These are phyloP conservation scores for Drosophila truncata DNA, from an alignment of 1,140 invertebrate genomes.

Conservation along the genomic window DNA sequence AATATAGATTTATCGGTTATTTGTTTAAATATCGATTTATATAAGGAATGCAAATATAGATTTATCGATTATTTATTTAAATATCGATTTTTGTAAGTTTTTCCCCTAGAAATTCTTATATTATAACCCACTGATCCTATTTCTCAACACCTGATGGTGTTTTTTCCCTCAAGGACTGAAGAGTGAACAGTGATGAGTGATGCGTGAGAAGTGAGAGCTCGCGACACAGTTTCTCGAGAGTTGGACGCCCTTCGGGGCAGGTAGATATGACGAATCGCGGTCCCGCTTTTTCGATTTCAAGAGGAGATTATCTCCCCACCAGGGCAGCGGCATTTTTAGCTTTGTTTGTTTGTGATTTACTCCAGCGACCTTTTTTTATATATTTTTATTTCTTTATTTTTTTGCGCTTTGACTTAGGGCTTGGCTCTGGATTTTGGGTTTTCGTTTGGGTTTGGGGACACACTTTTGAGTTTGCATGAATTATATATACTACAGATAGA, in stretches of 20 bases:
- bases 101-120: not conserved
- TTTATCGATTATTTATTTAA: no score
- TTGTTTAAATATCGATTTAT: not conserved
- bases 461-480: constrained; percentile 41
- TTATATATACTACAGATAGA: constrained; percentile 77
- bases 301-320: constrained; percentile 58
- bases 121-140: not conserved
- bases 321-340: constrained; percentile 55
- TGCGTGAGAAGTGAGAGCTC: constrained; percentile 16
- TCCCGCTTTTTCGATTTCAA: constrained; percentile 22
- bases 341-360: constrained; percentile 71
- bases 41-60: no score
- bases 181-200: not conserved
- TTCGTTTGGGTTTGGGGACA: constrained; percentile 16
- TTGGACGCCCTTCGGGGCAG: constrained; percentile 16
- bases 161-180: not conserved
- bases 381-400: constrained; percentile 24
- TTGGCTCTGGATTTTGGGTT: constrained; percentile 22
- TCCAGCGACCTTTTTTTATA: constrained; percentile 38
- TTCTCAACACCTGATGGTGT: not conserved
- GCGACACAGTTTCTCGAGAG: constrained; percentile 36
- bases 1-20: no score
- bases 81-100: not conserved
- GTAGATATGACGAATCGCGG: constrained; percentile 43
- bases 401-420: constrained; percentile 24